Conservation (phyloP, 1,140 invertebrate genomes). For the Anastrepha ludens region DNA sequence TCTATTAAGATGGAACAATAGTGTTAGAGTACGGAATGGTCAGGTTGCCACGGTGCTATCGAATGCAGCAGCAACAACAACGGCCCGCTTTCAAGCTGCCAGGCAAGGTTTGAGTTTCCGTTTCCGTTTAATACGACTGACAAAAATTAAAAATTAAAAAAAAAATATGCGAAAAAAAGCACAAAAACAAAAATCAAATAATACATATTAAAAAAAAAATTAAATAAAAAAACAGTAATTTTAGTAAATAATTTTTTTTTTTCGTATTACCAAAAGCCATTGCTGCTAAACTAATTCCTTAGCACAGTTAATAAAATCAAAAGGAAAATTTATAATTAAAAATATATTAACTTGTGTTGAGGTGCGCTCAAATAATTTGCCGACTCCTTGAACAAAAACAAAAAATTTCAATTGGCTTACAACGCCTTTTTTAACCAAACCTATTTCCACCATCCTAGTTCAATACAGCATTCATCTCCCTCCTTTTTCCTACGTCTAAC, state of each 20-base stretch:
- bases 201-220: not conserved
- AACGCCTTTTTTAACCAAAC: not conserved
- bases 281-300: slow-evolving; percentile 31
- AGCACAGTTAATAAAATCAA: not conserved
- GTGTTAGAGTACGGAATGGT: slow-evolving; percentile 56
- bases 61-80: slow-evolving; percentile 53
- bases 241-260: not conserved
- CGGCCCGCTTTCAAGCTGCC: slow-evolving; percentile 64
- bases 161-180: not conserved
- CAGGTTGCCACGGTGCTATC: slow-evolving; percentile 61
- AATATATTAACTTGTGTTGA: not conserved
- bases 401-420: too few species aligned
- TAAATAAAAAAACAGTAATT: not conserved
- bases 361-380: not conserved
- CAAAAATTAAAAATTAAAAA: not conserved
- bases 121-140: slow-evolving; percentile 40
- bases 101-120: slow-evolving; percentile 72
- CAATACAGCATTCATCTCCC: not conserved
- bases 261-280: slow-evolving; percentile 23
- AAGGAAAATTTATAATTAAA: not conserved
- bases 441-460: not conserved
- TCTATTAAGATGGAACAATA: slow-evolving; percentile 74
- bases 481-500: not conserved
- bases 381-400: not conserved
- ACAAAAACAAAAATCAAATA: not conserved